A percentile compares a stretch with the other conserved stretches of the same genome.
Evolutionary conservation across 2,888 invertebrate species (phyloP).

Genomic region (Drosophila acutilabella): DNA sequence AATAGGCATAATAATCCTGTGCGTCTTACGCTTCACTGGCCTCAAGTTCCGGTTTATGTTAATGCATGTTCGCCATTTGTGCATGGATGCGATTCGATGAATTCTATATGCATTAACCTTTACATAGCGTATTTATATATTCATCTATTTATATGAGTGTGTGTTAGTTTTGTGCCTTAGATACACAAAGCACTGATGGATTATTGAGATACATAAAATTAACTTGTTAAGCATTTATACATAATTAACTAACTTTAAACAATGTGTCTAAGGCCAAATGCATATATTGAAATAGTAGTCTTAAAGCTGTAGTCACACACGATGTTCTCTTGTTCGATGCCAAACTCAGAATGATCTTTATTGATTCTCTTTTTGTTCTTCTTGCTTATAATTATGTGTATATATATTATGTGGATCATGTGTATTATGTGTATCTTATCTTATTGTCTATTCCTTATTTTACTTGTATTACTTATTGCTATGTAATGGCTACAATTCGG

Average conservation of each 20-base stretch:
- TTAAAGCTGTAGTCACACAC: no score
- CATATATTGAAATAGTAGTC: no score
- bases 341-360: no score
- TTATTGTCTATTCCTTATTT: no score
- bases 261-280: background rate
- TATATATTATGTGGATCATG: no score
- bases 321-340: no score
- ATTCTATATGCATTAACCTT: background rate
- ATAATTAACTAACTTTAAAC: background rate
- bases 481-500: no score
- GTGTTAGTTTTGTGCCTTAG: background rate
- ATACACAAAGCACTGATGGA: background rate
- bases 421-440: no score
- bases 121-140: background rate
- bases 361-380: no score
- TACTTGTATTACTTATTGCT: no score
- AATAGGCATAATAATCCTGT: slow-evolving; percentile 59
- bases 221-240: background rate
- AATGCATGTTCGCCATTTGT: slow-evolving; percentile 65
- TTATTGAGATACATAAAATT: slow-evolving; percentile 1
- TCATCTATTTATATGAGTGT: background rate
- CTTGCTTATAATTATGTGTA: no score
- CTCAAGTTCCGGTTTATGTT: slow-evolving; percentile 70
- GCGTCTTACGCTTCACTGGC: slow-evolving; percentile 67
- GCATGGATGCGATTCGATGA: slow-evolving; percentile 36